Evolutionary conservation across 2,113 vertebrate species (phyloP).

Genomic region (Theristicus caerulescens): DNA sequence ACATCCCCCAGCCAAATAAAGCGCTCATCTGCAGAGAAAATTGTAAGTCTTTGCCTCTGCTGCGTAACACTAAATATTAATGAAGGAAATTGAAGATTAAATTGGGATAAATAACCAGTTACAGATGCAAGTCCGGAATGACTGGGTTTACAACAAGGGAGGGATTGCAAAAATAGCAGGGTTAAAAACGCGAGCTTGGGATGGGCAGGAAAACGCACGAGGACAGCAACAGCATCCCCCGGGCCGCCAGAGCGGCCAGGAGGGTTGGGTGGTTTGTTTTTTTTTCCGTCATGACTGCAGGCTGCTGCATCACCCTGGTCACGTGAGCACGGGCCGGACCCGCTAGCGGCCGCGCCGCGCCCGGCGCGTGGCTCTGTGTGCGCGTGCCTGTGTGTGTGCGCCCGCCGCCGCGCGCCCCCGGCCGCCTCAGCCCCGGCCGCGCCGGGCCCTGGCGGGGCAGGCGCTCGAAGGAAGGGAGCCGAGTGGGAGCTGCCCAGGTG

Average conservation of each 20-base stretch:
- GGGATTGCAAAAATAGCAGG: too few relatives aligned
- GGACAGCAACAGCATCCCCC: not conserved
- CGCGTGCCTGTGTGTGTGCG: too few relatives aligned
- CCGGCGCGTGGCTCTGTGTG: too few relatives aligned
- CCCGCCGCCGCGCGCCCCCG: not conserved
- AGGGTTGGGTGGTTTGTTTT: too few relatives aligned
- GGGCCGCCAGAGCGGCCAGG: not conserved
- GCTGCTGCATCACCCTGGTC: not conserved
- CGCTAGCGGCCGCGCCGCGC: not conserved
- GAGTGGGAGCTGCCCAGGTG: too few relatives aligned
- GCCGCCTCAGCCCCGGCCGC: not conserved
- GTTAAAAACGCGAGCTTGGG: not conserved
- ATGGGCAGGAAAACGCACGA: accelerated
- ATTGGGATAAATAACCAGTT: not conserved
- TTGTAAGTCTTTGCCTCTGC: not conserved
- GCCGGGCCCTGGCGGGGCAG: too few relatives aligned
- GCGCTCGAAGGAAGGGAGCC: not conserved
- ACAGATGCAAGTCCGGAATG: not conserved
- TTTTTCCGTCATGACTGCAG: not conserved
- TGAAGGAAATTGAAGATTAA: not conserved
- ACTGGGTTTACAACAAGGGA: not conserved
- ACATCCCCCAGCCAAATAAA: not conserved
- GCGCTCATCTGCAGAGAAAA: not conserved
- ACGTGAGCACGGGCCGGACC: not conserved
- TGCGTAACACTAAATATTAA: not conserved